Percentiles rank a stretch among this genome's conserved stretches.
Conservation (phyloP, 2,113 vertebrate genomes). For the Pterophyllum scalare region DNA sequence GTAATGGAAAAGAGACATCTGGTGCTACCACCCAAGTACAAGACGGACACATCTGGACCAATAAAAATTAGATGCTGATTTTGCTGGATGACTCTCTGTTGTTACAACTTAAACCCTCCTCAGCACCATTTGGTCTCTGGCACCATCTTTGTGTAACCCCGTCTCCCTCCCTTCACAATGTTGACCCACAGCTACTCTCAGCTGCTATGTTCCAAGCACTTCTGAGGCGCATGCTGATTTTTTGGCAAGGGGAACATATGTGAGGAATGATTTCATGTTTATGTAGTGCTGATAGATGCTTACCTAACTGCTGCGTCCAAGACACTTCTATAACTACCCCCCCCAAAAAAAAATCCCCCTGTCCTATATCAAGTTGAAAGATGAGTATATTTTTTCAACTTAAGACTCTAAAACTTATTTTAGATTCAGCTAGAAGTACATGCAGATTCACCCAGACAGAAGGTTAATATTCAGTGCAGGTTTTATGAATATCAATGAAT, state of each 20-base stretch:
- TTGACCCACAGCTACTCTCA: conserved; percentile 20
- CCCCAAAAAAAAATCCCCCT: not conserved
- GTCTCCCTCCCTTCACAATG: conserved; percentile 3
- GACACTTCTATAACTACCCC: not conserved
- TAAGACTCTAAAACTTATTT: not conserved
- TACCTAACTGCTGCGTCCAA: conserved; percentile 46
- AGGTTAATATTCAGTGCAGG: not conserved
- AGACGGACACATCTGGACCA: conserved; percentile 49
- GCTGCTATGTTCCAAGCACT: conserved; percentile 33
- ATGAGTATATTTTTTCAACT: not conserved
- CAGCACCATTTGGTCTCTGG: conserved; percentile 51
- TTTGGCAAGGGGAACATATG: conserved; percentile 36
- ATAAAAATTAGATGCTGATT: conserved; percentile 61
- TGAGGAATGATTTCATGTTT: conserved; percentile 46
- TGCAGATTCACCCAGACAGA: not conserved
- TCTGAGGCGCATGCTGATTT: conserved; percentile 36
- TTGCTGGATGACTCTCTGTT: conserved; percentile 29
- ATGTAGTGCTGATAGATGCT: not conserved
- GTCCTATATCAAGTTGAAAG: not conserved
- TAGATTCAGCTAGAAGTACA: not conserved
- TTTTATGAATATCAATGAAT: not conserved
- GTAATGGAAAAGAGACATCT: conserved; percentile 26
- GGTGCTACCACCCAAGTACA: conserved; percentile 18
- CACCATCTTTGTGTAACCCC: conserved; percentile 1
- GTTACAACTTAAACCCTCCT: conserved; percentile 41